A percentile compares a stretch with the other conserved stretches of the same genome.
Conservation (phyloP, 2,888 invertebrate genomes). For the Stenodema calcarata region DNA sequence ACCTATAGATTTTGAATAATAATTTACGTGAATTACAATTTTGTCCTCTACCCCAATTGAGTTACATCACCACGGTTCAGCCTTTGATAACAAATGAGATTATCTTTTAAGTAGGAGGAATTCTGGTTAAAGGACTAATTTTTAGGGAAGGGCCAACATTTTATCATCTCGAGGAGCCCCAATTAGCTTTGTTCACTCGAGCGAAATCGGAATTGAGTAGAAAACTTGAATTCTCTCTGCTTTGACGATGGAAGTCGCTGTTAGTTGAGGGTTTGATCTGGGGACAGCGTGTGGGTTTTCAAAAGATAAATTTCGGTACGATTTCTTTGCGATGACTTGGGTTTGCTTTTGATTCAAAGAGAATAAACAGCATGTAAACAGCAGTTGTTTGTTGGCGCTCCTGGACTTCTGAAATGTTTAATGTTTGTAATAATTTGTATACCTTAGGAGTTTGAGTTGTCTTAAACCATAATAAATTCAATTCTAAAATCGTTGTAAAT, state of each 20-base stretch:
- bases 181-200: background rate
- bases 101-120: background rate
- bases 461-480: too few relatives aligned
- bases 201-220: background rate
- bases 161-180: background rate
- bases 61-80: background rate
- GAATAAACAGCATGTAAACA: too few relatives aligned
- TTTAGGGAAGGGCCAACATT: background rate
- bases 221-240: background rate
- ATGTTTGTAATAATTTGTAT: too few relatives aligned
- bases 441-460: too few relatives aligned
- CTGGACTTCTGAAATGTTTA: too few relatives aligned
- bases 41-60: background rate
- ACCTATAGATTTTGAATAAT: too few relatives aligned
- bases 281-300: background rate
- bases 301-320: background rate
- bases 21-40: too few relatives aligned
- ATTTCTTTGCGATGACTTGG: too few relatives aligned
- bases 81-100: background rate
- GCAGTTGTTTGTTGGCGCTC: too few relatives aligned
- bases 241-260: background rate
- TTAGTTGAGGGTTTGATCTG: background rate
- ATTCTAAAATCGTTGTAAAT: too few relatives aligned
- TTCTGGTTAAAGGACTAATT: background rate
- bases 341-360: too few relatives aligned